Evolutionary conservation across 2,113 vertebrate species (phyloP), one percentile per base, ranked within the genome.

Genomic region (Vidua macroura): DNA sequence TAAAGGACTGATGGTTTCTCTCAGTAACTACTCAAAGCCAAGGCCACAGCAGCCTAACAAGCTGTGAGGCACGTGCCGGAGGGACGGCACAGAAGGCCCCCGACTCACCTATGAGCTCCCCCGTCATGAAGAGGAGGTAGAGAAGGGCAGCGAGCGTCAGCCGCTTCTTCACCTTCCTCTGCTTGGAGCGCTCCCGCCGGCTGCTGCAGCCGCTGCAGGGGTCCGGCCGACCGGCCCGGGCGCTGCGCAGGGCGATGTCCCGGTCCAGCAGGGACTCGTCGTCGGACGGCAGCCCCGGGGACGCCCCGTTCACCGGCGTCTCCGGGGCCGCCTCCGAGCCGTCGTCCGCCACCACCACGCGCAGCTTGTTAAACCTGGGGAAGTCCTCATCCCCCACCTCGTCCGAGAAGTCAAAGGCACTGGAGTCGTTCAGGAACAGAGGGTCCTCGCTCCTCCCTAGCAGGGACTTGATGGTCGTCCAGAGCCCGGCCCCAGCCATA

Each of bases 71-170:
- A 19, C 52, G 58, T 27, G 44, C 46, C 51, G 5, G 25, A 35
- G 9, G 23, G 44, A 14, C 20, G 67, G 60, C 74, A 11, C 21
- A 3, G 8, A 7, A 15, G 22, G 55, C 35, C 81, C 66, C 64
- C 64, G 53, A 93, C 98, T 99, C 98, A 99, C 99, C 99, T 90
- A 99, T 88, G 30, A 99, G 98, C 94, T 99, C 99, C 21, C 98
- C 99, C 0, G 98, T 96, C 99, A 99, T 99, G 95, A 99, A 99
- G 43, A 99, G 97, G 25, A 99, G 97, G 90, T 99, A 99, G 4
- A 99, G 98, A n/a, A 98, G 18, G 4, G 99, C 98, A 1, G 99
- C 99, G 3, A 98, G 70, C 48, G 93, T 86, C 33, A 99, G 95
- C 64, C 98, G 98, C 97, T 97, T 98, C 97, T 99, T 99, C 95